Conservation (phyloP, 2,888 invertebrate genomes). For the Drosophila limbata region DNA sequence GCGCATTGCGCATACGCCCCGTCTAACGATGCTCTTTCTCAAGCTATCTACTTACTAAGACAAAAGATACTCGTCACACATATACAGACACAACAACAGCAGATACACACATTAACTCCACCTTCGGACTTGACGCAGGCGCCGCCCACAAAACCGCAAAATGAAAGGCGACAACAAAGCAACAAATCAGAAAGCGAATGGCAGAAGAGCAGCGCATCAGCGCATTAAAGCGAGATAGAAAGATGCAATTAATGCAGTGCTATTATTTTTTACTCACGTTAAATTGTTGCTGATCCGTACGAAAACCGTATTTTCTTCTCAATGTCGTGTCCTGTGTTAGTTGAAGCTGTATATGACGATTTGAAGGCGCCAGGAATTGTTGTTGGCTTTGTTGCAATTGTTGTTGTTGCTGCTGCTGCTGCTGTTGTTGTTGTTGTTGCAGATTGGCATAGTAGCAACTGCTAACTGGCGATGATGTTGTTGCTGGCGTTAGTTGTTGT, state of each 20-base stretch:
- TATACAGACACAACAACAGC: conserved; percentile 1
- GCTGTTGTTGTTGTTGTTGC: conserved; percentile 53
- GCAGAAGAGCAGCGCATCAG: conserved; percentile 23
- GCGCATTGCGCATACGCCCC: conserved; percentile 50
- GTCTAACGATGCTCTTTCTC: not conserved
- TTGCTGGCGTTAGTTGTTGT: conserved; percentile 39
- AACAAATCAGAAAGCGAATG: conserved; percentile 55
- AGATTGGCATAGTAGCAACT: conserved; percentile 46
- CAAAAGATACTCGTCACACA: conserved; percentile 1
- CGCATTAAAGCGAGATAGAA: conserved; percentile 37
- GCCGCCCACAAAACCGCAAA: conserved; percentile 72
- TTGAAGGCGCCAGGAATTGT: conserved; percentile 46
- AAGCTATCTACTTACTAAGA: conserved; percentile 1
- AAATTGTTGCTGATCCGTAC: conserved; percentile 28
- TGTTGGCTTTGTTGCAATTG: conserved; percentile 45
- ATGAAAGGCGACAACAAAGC: conserved; percentile 31
- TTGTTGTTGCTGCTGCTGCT: conserved; percentile 43
- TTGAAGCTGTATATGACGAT: conserved; percentile 47
- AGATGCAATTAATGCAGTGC: conserved; percentile 15
- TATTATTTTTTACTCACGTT: conserved; percentile 34
- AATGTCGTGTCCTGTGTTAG: conserved; percentile 50
- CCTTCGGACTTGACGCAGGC: conserved; percentile 42
- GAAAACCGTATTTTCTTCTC: conserved; percentile 12
- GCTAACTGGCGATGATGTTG: conserved; percentile 49
- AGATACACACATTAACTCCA: conserved; percentile 36